A percentile compares a stretch with the other conserved stretches of the same genome.
phyloP scores from a whole-genome alignment of 1,140 invertebrate genomes.

The Dendrolimus punctatus region DNA sequence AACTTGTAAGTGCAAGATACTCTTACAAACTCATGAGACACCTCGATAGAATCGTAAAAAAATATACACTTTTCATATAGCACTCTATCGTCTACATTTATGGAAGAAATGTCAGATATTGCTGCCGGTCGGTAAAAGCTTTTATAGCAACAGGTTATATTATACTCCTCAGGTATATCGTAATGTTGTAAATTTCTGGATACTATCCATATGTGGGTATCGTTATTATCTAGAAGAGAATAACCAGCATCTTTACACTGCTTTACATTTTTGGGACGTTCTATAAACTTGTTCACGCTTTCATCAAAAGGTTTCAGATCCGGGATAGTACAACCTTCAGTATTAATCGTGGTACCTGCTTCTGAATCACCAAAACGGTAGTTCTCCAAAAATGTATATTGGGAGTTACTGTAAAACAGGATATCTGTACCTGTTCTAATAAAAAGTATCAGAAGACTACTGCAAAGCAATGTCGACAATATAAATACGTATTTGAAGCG shows the following conservation, averaged over 20 bases:
- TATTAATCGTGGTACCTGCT: conserved; percentile 75
- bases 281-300: conserved; percentile 60
- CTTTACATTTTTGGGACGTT: conserved; percentile 46
- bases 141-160: conserved; percentile 75
- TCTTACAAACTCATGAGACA: conserved; percentile 75
- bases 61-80: conserved; percentile 56
- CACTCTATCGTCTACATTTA: conserved; percentile 54
- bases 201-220: conserved; percentile 73
- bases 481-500: conserved; percentile 45
- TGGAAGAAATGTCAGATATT: conserved; percentile 41
- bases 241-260: conserved; percentile 44
- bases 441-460: conserved; percentile 42
- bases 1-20: conserved; percentile 73
- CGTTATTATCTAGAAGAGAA: conserved; percentile 76
- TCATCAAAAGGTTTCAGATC: conserved; percentile 81
- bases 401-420: conserved; percentile 29
- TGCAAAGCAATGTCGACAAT: conserved; percentile 34
- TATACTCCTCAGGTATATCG: conserved; percentile 60
- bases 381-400: conserved; percentile 19
- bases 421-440: conserved; percentile 35
- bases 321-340: conserved; percentile 85
- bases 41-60: conserved; percentile 55
- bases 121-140: conserved; percentile 73
- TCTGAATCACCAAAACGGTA: conserved; percentile 23
- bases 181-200: conserved; percentile 68